Conservation (phyloP, 2,113 vertebrate species). For the Rhineura floridana region DNA sequence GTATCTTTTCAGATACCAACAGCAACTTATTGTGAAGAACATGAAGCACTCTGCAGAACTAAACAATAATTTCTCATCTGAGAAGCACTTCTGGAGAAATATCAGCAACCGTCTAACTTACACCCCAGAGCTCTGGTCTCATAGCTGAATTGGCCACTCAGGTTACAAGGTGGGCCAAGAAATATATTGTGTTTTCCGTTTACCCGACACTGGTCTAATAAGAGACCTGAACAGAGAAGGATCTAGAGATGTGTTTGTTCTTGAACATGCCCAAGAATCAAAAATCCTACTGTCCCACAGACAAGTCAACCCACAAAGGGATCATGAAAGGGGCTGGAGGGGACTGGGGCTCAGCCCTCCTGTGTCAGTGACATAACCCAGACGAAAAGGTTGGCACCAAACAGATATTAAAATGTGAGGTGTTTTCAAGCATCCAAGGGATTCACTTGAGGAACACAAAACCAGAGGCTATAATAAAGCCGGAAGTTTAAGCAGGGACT, state of each 20-base stretch:
- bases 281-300: not conserved
- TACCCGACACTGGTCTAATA: not conserved
- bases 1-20: not conserved
- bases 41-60: not conserved
- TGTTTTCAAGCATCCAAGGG: not conserved
- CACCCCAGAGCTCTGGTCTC: rapidly evolving
- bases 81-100: not conserved
- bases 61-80: not conserved
- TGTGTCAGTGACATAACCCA: not conserved
- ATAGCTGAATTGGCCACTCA: not conserved
- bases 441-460: not conserved
- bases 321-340: not conserved
- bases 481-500: not conserved
- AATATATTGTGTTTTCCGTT: not conserved
- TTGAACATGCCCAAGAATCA: not conserved
- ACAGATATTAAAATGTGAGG: not conserved
- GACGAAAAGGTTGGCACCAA: not conserved
- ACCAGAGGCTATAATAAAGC: not conserved
- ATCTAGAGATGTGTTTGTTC: not conserved
- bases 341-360: too few relatives aligned
- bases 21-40: not conserved
- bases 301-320: not conserved
- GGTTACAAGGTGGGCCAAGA: not conserved
- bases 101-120: not conserved
- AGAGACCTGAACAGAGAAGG: not conserved